phyloP scores from a whole-genome alignment of 2,797 vertebrate species.

The Danionella dracula region DNA sequence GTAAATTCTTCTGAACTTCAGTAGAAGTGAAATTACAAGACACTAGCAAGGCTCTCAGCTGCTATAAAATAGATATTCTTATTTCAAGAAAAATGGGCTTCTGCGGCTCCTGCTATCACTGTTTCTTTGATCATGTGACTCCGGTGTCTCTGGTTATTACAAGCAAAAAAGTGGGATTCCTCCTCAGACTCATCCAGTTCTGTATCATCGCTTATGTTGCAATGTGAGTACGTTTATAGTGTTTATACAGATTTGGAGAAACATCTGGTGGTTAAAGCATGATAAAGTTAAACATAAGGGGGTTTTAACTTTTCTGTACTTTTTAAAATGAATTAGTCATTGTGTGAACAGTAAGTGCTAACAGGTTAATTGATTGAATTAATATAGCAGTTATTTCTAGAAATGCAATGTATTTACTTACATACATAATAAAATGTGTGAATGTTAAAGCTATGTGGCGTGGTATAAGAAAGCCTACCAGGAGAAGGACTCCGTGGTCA shows the following conservation, averaged over 20 bases:
- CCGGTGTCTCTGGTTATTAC: conserved; percentile 18
- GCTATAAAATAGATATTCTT: neutral
- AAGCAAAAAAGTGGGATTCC: conserved; percentile 19
- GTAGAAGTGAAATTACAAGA: neutral
- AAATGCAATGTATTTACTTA: too few relatives aligned
- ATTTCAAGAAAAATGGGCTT: neutral
- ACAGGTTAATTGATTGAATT: neutral
- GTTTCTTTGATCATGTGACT: conserved; percentile 26
- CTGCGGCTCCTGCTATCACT: neutral
- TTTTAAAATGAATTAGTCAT: too few relatives aligned
- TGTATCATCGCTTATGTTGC: conserved; percentile 19
- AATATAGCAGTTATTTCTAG: too few relatives aligned
- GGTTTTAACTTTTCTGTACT: too few relatives aligned
- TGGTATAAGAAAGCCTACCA: conserved; percentile 78
- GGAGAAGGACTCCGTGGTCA: conserved; percentile 70
- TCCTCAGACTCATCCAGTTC: conserved; percentile 28
- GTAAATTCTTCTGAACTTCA: neutral
- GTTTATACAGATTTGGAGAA: neutral
- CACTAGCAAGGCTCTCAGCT: neutral
- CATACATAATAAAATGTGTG: neutral
- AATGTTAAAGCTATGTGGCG: conserved; percentile 72
- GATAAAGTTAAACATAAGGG: too few relatives aligned
- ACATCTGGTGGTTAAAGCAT: too few relatives aligned
- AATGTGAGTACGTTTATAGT: conserved; percentile 12
- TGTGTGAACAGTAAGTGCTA: neutral